These are phyloP conservation scores for Spialia ferax DNA, from an alignment of 2,888 invertebrate species.

Conservation along the genomic window DNA sequence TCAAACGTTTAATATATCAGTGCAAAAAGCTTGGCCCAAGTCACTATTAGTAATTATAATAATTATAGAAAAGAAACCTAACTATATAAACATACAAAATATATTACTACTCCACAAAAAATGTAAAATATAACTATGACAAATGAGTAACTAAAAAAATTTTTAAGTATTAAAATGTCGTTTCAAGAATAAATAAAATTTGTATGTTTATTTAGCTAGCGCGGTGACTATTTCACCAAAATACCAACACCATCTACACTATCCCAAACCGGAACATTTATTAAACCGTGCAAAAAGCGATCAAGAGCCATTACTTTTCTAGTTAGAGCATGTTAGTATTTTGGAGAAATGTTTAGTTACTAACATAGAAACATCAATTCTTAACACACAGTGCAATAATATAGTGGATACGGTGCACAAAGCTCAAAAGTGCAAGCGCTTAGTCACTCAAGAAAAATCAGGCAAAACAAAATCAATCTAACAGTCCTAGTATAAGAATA, in stretches of 20 bases:
- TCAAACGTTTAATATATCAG: slow-evolving; percentile 51
- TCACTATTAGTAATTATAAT: slow-evolving; percentile 60
- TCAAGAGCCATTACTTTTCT: slow-evolving; percentile 54
- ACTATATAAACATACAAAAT: slow-evolving; percentile 72
- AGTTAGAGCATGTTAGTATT: slow-evolving; percentile 83
- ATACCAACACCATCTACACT: slow-evolving; percentile 83
- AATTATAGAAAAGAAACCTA: slow-evolving; percentile 50
- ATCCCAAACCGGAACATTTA: slow-evolving; percentile 59
- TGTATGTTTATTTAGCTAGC: slow-evolving; percentile 69
- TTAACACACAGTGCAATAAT: slow-evolving; percentile 64
- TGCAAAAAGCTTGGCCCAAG: slow-evolving; percentile 78
- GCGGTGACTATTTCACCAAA: slow-evolving; percentile 79
- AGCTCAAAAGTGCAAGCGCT: slow-evolving; percentile 71
- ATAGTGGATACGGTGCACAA: slow-evolving; percentile 68
- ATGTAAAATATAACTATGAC: not conserved
- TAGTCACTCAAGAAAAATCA: slow-evolving; percentile 43
- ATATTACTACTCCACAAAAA: not conserved
- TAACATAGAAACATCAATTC: slow-evolving; percentile 57
- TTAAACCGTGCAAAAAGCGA: slow-evolving; percentile 67
- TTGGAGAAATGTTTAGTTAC: slow-evolving; percentile 74
- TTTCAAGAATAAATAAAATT: not conserved
- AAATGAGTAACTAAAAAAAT: not conserved
- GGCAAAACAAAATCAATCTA: slow-evolving; percentile 25
- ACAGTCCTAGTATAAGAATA: slow-evolving; percentile 15
- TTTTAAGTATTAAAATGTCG: not conserved